Conservation (phyloP, 2,888 invertebrate species). For the Drosophila vallismaia region DNA sequence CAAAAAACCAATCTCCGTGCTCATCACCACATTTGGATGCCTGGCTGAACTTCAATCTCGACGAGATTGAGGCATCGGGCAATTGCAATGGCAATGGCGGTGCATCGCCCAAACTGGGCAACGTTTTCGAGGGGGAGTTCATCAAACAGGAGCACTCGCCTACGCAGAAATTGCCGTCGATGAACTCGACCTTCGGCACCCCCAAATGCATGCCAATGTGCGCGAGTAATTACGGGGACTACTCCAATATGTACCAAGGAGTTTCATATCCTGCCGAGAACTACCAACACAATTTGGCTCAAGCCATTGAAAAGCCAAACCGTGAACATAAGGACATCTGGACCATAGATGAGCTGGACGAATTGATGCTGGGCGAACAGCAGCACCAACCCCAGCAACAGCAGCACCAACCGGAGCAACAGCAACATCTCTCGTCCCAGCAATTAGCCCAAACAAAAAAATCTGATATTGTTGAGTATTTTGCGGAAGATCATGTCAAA, state of each 20-base stretch:
- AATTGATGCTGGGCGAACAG: conserved; percentile 61
- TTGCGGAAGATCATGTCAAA: conserved; percentile 20
- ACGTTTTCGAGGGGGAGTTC: conserved; percentile 52
- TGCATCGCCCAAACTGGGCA: conserved; percentile 71
- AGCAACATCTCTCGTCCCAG: conserved; percentile 1
- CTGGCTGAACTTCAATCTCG: conserved; percentile 82
- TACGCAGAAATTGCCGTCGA: conserved; percentile 80
- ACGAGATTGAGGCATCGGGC: conserved; percentile 54
- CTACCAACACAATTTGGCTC: conserved; percentile 78
- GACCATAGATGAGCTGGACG: conserved; percentile 82
- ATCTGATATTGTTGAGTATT: conserved; percentile 6
- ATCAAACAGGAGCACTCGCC: conserved; percentile 32
- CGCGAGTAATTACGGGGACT: conserved; percentile 54
- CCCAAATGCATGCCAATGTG: conserved; percentile 77
- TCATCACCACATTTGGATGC: conserved; percentile 83
- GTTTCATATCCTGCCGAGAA: conserved; percentile 73
- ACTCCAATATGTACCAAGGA: conserved; percentile 57
- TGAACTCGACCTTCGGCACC: conserved; percentile 82
- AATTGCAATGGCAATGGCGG: not conserved
- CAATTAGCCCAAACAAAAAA: not conserved
- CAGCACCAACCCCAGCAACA: conserved; percentile 12
- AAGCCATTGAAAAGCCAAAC: conserved; percentile 78
- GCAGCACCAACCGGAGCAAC: not conserved
- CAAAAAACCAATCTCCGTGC: conserved; percentile 84
- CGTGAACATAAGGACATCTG: conserved; percentile 83